Evolutionary conservation across 2,888 invertebrate genomes (phyloP).

Genomic region (Dolichopus griseipennis): DNA sequence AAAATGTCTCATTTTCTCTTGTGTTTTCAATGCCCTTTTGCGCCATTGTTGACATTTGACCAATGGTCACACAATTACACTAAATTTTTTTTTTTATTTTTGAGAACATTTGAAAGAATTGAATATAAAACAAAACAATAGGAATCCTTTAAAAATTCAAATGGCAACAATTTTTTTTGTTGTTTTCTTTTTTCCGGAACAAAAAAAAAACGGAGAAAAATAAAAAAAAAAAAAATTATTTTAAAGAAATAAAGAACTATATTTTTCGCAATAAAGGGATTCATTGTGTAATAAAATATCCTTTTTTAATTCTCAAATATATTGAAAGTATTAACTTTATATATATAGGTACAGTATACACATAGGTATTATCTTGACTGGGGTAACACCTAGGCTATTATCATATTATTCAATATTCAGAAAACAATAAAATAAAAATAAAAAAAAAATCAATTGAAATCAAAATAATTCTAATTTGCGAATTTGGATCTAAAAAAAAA

Average conservation of each 20-base stretch:
- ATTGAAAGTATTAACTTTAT: not conserved
- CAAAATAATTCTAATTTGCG: too few species aligned
- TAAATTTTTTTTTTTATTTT: not conserved
- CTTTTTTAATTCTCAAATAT: not conserved
- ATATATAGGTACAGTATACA: too few species aligned
- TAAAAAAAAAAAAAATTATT: not conserved
- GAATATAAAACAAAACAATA: too few species aligned
- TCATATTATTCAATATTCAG: too few species aligned
- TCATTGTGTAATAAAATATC: not conserved
- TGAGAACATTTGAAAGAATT: too few species aligned
- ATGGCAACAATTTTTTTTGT: not conserved
- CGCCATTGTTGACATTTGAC: constrained; percentile 11
- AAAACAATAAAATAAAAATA: too few species aligned
- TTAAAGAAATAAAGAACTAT: too few species aligned
- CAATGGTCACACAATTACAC: constrained; percentile 5
- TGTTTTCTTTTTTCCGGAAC: not conserved
- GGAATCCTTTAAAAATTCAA: not conserved
- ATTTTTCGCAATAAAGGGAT: not conserved
- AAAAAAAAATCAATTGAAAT: too few species aligned
- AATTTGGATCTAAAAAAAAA: too few species aligned
- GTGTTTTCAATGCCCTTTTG: constrained; percentile 6
- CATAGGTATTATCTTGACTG: too few species aligned
- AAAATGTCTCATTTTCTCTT: constrained; percentile 4
- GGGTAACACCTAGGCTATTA: too few species aligned
- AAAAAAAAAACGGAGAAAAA: too few species aligned